Evolutionary conservation across 53 echinoderm and acorn worm genomes (phyloP).

Genomic region (Antedon mediterranea): DNA sequence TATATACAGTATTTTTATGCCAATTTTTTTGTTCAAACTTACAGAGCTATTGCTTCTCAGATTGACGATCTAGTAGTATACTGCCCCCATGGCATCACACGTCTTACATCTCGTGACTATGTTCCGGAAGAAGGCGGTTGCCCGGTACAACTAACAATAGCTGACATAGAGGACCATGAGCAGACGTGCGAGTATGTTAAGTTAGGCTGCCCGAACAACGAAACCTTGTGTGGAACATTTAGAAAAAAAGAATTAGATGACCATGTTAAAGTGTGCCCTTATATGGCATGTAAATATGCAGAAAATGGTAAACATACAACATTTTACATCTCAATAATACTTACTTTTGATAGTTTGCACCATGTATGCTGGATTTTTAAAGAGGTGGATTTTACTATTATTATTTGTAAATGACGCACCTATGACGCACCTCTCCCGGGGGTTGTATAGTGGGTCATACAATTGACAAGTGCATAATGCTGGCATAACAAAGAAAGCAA

Average conservation of each 20-base stretch:
- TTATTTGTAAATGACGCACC: too few species aligned
- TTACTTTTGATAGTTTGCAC: too few species aligned
- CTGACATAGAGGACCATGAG: conserved; percentile 29
- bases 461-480: too few species aligned
- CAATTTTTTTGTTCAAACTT: too few species aligned
- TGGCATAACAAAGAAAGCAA: too few species aligned
- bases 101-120: conserved; percentile 61
- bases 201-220: conserved; percentile 56
- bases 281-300: conserved; percentile 21
- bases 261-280: conserved; percentile 38
- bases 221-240: conserved; percentile 46
- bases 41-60: conserved; percentile 81
- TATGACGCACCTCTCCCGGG: too few species aligned
- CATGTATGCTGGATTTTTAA: too few species aligned
- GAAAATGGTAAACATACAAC: conserved; percentile 43
- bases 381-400: too few species aligned
- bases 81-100: conserved; percentile 77
- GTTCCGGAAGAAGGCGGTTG: conserved; percentile 67
- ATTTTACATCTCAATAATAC: too few species aligned
- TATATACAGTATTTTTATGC: too few species aligned
- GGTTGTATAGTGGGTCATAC: too few species aligned
- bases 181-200: conserved; percentile 40
- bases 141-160: conserved; percentile 48
- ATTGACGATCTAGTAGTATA: conserved; percentile 70
- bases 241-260: conserved; percentile 42